Conservation (phyloP, 2,113 vertebrate species). For the Dasyprocta punctata region DNA sequence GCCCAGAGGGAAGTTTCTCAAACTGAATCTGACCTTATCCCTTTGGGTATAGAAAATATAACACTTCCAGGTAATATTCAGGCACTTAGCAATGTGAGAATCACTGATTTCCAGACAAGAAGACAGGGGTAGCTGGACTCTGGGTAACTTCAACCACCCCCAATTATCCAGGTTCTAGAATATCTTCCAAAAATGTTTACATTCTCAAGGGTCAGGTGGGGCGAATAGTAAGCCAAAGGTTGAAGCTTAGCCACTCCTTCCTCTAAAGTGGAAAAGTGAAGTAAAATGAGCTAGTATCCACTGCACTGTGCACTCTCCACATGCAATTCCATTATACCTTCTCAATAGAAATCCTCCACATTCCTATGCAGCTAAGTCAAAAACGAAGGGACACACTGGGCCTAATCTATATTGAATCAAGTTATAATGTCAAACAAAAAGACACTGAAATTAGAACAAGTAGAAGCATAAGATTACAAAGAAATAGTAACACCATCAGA, state of each 20-base stretch:
- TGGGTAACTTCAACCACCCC: not conserved
- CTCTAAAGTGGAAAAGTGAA: not conserved
- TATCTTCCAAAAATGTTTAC: not conserved
- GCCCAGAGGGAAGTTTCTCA: not conserved
- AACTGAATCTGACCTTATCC: not conserved
- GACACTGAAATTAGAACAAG: not conserved
- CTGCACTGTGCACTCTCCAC: not conserved
- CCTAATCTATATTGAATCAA: not conserved
- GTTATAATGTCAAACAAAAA: slow-evolving; percentile 50
- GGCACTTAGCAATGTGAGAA: not conserved
- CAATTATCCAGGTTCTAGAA: not conserved
- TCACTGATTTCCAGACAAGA: not conserved
- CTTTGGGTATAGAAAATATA: not conserved
- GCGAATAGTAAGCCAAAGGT: not conserved
- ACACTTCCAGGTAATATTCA: not conserved
- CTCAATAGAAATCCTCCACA: not conserved
- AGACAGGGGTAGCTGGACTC: not conserved
- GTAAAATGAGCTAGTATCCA: not conserved
- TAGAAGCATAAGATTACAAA: not conserved
- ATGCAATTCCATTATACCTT: not conserved
- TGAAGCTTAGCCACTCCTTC: not conserved
- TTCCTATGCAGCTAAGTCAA: not conserved
- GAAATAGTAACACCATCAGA: slow-evolving; percentile 14
- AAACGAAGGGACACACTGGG: not conserved
- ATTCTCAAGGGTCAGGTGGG: not conserved